Evolutionary conservation across 1,140 invertebrate species (phyloP).

Genomic region (Luehdorfia chinensis): DNA sequence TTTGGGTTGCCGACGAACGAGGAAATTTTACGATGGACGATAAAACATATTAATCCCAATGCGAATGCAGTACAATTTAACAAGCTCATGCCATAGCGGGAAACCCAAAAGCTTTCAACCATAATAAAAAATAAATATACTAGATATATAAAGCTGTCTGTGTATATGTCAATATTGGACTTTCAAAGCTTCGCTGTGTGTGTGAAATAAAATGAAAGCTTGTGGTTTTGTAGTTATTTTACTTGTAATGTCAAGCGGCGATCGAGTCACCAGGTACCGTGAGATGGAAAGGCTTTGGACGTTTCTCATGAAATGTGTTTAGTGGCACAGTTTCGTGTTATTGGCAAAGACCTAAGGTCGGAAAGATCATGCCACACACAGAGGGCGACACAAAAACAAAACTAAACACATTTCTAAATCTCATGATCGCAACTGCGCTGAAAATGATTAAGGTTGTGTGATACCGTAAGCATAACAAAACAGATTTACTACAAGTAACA

Average conservation of each 20-base stretch:
- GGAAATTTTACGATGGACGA: slow-evolving; percentile 8
- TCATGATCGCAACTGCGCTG: slow-evolving; percentile 11
- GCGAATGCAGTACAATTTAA: slow-evolving; percentile 32
- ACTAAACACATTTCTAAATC: slow-evolving; percentile 42
- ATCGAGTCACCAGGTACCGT: slow-evolving; percentile 17
- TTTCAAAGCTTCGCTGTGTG: slow-evolving; percentile 45
- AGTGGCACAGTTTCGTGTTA: neutral
- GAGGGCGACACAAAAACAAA: slow-evolving; percentile 24
- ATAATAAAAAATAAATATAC: slow-evolving; percentile 31
- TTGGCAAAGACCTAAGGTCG: slow-evolving; percentile 8
- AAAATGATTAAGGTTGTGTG: slow-evolving; percentile 11
- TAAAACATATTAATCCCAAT: slow-evolving; percentile 19
- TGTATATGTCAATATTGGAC: slow-evolving; percentile 69
- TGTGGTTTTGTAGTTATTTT: slow-evolving; percentile 45
- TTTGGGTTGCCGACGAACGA: slow-evolving; percentile 48
- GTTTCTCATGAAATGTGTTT: slow-evolving; percentile 17
- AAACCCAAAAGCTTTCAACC: slow-evolving; percentile 70
- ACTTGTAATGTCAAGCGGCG: slow-evolving; percentile 21
- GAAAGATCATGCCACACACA: slow-evolving; percentile 27
- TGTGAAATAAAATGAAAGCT: slow-evolving; percentile 52
- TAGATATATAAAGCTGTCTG: slow-evolving; percentile 35
- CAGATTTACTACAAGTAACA: too few relatives aligned
- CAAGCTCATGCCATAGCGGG: slow-evolving; percentile 53
- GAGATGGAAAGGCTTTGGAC: slow-evolving; percentile 4
- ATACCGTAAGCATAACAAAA: slow-evolving; percentile 21